Base-by-base conservation (phyloP, 1,140 invertebrate species). In the Drosophila virilis region DNA sequence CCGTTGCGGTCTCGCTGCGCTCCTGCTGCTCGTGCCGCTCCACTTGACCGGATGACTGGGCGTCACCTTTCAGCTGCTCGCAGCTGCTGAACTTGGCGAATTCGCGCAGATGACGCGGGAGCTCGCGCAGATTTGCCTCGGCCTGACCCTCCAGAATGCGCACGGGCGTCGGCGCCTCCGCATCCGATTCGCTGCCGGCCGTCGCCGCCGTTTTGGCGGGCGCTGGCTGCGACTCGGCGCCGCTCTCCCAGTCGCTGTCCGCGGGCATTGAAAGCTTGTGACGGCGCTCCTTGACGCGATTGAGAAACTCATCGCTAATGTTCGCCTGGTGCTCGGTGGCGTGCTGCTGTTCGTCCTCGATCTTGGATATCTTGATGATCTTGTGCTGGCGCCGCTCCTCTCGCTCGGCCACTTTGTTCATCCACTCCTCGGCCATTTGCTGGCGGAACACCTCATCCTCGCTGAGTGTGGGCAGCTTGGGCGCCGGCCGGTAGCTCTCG, bases 361-460 rank as follows among this genome's bases (percentile, higher is more conserved):
- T 70, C 58, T 91, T 91, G 0, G 89, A 89, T 52, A 97, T 95
- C 93, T 96, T 96, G 13, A 97, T 95, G 12, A 97, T 94, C 92
- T 96, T 97, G 33, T 96, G 94, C 51, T 96, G 94, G 59, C 95
- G 96, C 33, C 96, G 93, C 82, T 97, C 94, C 74, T 96, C 94
- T n/a, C 96, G 93, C 91, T 96, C 96, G 1, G 95, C 94, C 55
- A 97, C 95, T 93, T 97, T 95, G 79, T 94, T 93, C 89, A 96
- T 94, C 92, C 97, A 97, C 91, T 97, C 97, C 68, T 96, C 94
- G 85, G 96, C 97, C 96, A 97, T 97, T 88, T 95, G 94, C 69
- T 95, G 94, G 8, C 96, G 94, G 82, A 97, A 95, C 40, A 94
- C 93, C 91, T 97, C 96, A 17, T 94, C 93, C 67, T 94, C 93